Base-by-base conservation (phyloP, 2,888 invertebrate species). In the Perdita meconis region DNA sequence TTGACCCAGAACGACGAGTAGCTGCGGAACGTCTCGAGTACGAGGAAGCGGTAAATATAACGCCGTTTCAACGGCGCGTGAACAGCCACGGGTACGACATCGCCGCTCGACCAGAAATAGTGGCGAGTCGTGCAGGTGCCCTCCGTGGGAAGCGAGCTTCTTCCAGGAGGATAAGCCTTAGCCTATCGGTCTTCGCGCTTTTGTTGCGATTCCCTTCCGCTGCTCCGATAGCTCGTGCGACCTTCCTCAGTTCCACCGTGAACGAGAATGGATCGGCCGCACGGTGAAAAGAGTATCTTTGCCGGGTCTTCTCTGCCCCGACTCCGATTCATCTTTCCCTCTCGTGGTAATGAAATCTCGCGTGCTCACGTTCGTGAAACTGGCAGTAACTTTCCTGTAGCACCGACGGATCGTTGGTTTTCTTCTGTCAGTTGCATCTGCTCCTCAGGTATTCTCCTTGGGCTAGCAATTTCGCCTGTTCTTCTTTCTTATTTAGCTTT, bases 1-100 rank as follows among this genome's bases (percentile, higher is more conserved):
- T 83, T 87, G 87, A 87, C 87, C 87, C 87, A 87, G 87, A 87
- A 87, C 86, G 77, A 72, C 77, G 67, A 82, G 78, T 77, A 77
- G 73, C 70, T 66, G 71, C 65, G 84, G 67, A 81, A 70, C 72
- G 71, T 72, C 70, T 78, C 78, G 76, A 83, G 81, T 80, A 86
- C 82, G 84, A 86, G 86, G 86, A 86, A 86, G 86, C 81, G 81
- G 83, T 86, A 86, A 86, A 86, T 85, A 86, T 83, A 86, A 85
- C 83, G 74, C 73, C 78, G 78, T 84, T 83, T 83, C 85, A 83
- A 61, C 86, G 80, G 60, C 79, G 80, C 85, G 78, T 77, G 76
- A 79, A 83, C 65, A 65, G 68, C 69, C 16, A 40, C 57, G 57
- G 51, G 68, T 64, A 16, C 76, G 78, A 75, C 78, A 78, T 82